Percentiles rank a stretch among this genome's conserved stretches.
These are phyloP conservation scores for Pristionchus exspectatus DNA, from an alignment of 2,888 invertebrate species.

Conservation along the genomic window DNA sequence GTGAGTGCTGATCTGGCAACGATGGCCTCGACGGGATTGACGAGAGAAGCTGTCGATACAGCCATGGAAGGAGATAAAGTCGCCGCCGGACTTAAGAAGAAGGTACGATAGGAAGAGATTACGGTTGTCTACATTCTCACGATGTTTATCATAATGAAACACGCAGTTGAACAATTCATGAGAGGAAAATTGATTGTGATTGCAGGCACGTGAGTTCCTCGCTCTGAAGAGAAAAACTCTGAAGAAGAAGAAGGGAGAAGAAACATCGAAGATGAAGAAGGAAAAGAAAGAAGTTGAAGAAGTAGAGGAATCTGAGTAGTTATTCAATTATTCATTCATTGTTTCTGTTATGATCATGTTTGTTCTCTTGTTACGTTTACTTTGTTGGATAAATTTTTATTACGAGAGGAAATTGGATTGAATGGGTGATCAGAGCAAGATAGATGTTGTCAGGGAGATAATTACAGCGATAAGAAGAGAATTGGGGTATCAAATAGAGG, in stretches of 20 bases:
- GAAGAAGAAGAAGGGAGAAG: not conserved
- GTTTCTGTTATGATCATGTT: slow-evolving; percentile 20
- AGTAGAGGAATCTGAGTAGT: slow-evolving; percentile 28
- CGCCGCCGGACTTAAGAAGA: slow-evolving; percentile 40
- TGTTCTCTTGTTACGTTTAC: slow-evolving; percentile 35
- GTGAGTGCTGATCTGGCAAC: slow-evolving; percentile 36
- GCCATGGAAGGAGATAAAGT: slow-evolving; percentile 23
- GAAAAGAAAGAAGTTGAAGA: slow-evolving; percentile 8
- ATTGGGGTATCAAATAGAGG: not conserved
- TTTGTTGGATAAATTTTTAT: slow-evolving; percentile 37
- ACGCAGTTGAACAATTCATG: too few species aligned
- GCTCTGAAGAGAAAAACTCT: not conserved
- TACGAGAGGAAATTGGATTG: not conserved
- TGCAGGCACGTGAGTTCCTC: slow-evolving; percentile 40
- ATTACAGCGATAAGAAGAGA: not conserved
- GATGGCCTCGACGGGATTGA: not conserved
- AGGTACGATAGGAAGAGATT: not conserved
- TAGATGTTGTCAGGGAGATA: not conserved
- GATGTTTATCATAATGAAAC: not conserved
- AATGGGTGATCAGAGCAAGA: not conserved
- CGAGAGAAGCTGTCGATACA: slow-evolving; percentile 39
- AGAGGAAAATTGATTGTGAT: too few species aligned
- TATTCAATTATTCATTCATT: not conserved
- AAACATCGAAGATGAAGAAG: too few species aligned
- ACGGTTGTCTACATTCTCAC: not conserved